phyloP scores from a whole-genome alignment of 2,113 vertebrate species.

The Trogon melanurus region DNA sequence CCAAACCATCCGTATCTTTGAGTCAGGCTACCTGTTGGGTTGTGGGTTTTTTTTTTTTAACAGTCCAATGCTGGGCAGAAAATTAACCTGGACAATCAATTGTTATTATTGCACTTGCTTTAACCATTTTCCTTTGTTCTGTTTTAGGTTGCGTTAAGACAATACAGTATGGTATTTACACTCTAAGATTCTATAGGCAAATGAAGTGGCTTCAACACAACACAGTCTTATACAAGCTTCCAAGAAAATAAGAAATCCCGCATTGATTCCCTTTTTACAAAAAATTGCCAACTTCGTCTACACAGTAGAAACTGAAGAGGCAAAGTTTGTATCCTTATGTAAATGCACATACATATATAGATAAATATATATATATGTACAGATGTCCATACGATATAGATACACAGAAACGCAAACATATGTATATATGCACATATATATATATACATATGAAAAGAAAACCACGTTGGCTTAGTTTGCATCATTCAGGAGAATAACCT shows the following conservation, averaged over 20 bases:
- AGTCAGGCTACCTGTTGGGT: background rate
- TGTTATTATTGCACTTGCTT: slow-evolving; percentile 32
- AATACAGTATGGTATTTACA: slow-evolving; percentile 71
- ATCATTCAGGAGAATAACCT: background rate
- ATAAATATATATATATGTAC: background rate
- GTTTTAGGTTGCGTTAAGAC: slow-evolving; percentile 56
- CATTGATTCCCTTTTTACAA: slow-evolving; percentile 73
- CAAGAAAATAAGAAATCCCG: slow-evolving; percentile 70
- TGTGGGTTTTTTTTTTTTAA: background rate
- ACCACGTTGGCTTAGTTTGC: background rate
- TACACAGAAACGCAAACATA: slow-evolving; percentile 8
- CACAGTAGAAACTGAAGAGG: slow-evolving; percentile 75
- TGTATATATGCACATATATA: background rate
- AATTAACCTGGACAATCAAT: background rate
- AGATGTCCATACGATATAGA: slow-evolving; percentile 28
- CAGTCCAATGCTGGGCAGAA: background rate
- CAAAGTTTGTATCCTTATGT: slow-evolving; percentile 58
- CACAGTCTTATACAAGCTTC: slow-evolving; percentile 48
- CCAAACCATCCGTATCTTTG: background rate
- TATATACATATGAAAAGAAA: background rate
- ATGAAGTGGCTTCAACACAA: slow-evolving; percentile 49
- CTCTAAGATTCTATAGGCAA: slow-evolving; percentile 8
- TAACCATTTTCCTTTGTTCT: slow-evolving; percentile 1
- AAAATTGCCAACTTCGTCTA: slow-evolving; percentile 73
- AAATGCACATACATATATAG: slow-evolving; percentile 13